Percentiles rank a stretch among this genome's conserved stretches.
These are phyloP conservation scores for Dallia pectoralis DNA, from an alignment of 2,797 vertebrate species.

Conservation along the genomic window DNA sequence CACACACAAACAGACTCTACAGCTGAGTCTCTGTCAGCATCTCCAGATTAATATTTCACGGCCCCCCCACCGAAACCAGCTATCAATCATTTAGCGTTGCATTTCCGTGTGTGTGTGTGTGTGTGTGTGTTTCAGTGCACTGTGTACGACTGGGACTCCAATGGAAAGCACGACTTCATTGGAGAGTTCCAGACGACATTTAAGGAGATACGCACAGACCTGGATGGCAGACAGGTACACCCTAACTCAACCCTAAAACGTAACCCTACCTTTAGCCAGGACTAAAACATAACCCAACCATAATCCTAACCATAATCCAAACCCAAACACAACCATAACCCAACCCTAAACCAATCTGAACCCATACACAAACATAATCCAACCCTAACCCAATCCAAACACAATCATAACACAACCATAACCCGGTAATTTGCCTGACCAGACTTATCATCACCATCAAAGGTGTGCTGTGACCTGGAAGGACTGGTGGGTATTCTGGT, in stretches of 20 bases:
- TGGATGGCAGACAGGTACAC: slow-evolving; percentile 94
- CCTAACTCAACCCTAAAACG: not conserved
- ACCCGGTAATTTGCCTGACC: not conserved
- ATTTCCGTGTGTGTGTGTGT: slow-evolving; percentile 64
- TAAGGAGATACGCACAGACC: slow-evolving; percentile 89
- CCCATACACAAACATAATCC: not conserved
- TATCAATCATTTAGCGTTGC: slow-evolving; percentile 70
- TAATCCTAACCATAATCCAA: not conserved
- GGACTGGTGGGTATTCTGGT: too few species aligned
- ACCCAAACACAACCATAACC: not conserved
- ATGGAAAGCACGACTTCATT: slow-evolving; percentile 98
- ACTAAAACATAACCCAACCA: too few species aligned
- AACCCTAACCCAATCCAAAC: not conserved
- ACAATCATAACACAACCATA: not conserved
- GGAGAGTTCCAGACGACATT: slow-evolving; percentile 95
- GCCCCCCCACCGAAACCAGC: slow-evolving; percentile 65
- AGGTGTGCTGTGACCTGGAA: too few species aligned
- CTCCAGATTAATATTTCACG: slow-evolving; percentile 81
- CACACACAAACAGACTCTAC: not conserved
- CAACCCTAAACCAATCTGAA: not conserved
- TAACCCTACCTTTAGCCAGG: too few species aligned
- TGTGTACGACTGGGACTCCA: slow-evolving; percentile 99
- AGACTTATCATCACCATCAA: too few species aligned
- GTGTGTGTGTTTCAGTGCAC: slow-evolving; percentile 82
- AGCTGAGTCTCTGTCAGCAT: slow-evolving; percentile 59